phyloP scores from a whole-genome alignment of 2,113 vertebrate genomes.

The Pseudolaguvia tuberculata region DNA sequence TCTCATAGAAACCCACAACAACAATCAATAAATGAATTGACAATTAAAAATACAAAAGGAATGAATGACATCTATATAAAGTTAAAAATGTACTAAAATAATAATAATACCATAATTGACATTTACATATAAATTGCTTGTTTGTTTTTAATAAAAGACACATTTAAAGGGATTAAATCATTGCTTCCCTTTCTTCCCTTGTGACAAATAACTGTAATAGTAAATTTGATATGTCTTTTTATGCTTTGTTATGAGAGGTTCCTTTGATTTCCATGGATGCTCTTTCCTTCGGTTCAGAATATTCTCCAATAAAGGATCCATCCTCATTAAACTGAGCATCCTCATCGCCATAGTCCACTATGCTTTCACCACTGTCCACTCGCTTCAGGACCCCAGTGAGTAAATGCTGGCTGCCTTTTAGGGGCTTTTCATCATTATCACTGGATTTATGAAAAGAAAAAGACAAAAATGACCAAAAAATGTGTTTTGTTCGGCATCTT shows the following conservation, averaged over 20 bases:
- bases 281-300: constrained; percentile 82
- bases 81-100: constrained; percentile 61
- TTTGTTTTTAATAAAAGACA: constrained; percentile 45
- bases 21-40: constrained; percentile 30
- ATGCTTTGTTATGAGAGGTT: constrained; percentile 70
- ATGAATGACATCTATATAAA: constrained; percentile 64
- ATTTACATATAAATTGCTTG: constrained; percentile 61
- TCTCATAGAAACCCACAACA: no score
- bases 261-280: constrained; percentile 82
- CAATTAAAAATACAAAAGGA: constrained; percentile 60
- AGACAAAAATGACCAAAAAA: background rate
- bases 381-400: constrained; percentile 79
- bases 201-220: constrained; percentile 47
- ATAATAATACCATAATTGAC: constrained; percentile 62
- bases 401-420: constrained; percentile 86
- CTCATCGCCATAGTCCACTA: constrained; percentile 91
- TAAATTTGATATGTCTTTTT: constrained; percentile 50
- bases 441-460: constrained; percentile 54
- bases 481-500: background rate
- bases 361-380: constrained; percentile 87
- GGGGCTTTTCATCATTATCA: constrained; percentile 94
- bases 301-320: constrained; percentile 95
- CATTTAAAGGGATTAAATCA: constrained; percentile 54
- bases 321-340: constrained; percentile 93
- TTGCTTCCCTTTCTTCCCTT: constrained; percentile 44